These are phyloP conservation scores for Parasteatoda tepidariorum DNA, from an alignment of 1,140 invertebrate species.

Conservation along the genomic window DNA sequence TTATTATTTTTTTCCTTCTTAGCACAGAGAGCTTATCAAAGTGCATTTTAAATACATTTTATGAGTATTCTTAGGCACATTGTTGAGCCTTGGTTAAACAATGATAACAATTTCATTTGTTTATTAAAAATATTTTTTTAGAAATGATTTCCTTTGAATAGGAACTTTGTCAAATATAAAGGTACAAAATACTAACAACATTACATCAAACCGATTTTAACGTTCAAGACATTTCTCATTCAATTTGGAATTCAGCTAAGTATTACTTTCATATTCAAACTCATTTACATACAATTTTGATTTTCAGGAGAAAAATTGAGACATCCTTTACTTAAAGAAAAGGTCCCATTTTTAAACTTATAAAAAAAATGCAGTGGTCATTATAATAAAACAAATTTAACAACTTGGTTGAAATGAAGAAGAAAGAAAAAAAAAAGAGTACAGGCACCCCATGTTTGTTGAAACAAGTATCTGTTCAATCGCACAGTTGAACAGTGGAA, in stretches of 20 bases:
- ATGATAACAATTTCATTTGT: neutral
- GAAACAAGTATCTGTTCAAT: neutral
- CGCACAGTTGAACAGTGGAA: neutral
- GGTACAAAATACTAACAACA: neutral
- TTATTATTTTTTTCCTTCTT: neutral
- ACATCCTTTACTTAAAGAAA: neutral
- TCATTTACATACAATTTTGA: neutral
- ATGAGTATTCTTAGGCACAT: neutral
- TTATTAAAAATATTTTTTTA: neutral
- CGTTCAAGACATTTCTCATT: neutral
- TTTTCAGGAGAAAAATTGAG: neutral
- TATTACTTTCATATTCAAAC: neutral
- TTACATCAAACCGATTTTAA: neutral
- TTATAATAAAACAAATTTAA: too few relatives aligned
- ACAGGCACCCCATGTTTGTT: neutral
- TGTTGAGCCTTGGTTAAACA: neutral
- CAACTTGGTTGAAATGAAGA: too few relatives aligned
- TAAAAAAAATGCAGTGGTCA: too few relatives aligned
- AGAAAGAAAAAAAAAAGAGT: neutral
- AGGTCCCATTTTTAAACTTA: neutral
- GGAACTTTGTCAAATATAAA: neutral
- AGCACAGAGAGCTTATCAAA: neutral
- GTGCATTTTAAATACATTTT: neutral
- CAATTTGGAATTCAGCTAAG: neutral
- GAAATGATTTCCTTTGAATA: neutral